Evolutionary conservation across 2,113 vertebrate species (phyloP), one percentile per base, ranked within the genome.

Genomic region (Ammodramus savannarum): DNA sequence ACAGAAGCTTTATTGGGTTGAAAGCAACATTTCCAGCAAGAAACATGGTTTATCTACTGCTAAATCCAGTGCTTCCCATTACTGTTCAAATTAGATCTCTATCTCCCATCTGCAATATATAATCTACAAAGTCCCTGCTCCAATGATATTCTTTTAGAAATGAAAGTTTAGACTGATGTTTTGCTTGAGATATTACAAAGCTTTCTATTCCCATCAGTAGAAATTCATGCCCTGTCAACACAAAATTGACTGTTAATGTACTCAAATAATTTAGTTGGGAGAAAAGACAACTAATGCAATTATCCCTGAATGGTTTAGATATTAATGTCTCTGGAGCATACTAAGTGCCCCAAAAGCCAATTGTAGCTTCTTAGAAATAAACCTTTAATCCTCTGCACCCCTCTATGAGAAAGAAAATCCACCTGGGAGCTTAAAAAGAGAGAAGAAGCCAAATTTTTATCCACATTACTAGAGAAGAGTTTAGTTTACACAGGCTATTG

Each of bases 161-260:
- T 91, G 59, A 61, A 90, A 96, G 77, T 91, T 87, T 65, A 80
- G 74, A 75, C 55, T 67, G 67, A 86, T 94, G 67, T 76, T 96
- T 93, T 96, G 51, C 90, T 75, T 89, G 78, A 85, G 80, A 97
- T 94, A 85, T 89, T 89, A 91, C 52, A 94, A 94, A 95, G 95
- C 75, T 84, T 94, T 95, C 62, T 71, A 93, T 90, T 95, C 85
- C 71, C 80, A 92, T 94, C 88, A 86, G 62, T 66, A 95, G 68
- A 95, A 95, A 96, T 77, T 83, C 67, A 79, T 83, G 84, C 83
- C 84, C 83, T 88, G 85, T 96, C 96, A 96, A 95, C 74, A 95
- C 79, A 95, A 97, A 95, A 96, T 88, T 94, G 90, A 94, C 87
- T 96, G 94, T 91, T 95, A 96, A 97, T 58, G 71, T 93, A 75